These are phyloP conservation scores for Azemiops feae DNA, from an alignment of 2,113 vertebrate species.

Conservation along the genomic window DNA sequence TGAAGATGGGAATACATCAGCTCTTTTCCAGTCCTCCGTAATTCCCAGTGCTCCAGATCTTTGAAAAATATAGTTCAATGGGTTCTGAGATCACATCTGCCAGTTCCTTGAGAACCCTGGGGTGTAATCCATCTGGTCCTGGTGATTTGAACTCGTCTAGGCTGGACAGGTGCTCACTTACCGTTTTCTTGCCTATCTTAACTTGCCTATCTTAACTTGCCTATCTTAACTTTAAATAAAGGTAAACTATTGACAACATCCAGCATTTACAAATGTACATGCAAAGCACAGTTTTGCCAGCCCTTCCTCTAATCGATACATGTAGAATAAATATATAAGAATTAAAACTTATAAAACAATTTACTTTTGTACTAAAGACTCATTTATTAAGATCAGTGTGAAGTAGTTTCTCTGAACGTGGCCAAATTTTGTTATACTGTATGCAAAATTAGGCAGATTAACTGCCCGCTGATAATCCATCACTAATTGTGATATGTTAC, in stretches of 20 bases:
- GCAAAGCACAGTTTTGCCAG: neutral
- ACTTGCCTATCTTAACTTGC: too few relatives aligned
- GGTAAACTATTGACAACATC: neutral
- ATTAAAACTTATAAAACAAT: neutral
- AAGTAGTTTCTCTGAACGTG: neutral
- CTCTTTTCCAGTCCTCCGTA: too few relatives aligned
- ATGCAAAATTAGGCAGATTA: neutral
- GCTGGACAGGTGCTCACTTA: too few relatives aligned
- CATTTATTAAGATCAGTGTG: neutral
- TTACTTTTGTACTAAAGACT: neutral
- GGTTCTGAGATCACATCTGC: too few relatives aligned
- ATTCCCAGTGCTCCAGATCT: too few relatives aligned
- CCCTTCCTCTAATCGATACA: neutral
- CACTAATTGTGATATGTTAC: neutral
- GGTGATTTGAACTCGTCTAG: too few relatives aligned
- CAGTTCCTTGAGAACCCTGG: too few relatives aligned
- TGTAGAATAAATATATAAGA: neutral
- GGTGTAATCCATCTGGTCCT: too few relatives aligned
- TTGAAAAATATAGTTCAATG: too few relatives aligned
- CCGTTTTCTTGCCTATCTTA: too few relatives aligned
- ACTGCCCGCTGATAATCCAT: neutral
- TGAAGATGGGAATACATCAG: too few relatives aligned
- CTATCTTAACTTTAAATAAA: too few relatives aligned
- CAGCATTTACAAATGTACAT: neutral
- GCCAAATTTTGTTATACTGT: neutral